A percentile compares a stretch with the other conserved stretches of the same genome.
These are phyloP conservation scores for Chironomus tepperi DNA, from an alignment of 1,140 invertebrate genomes.

Conservation along the genomic window DNA sequence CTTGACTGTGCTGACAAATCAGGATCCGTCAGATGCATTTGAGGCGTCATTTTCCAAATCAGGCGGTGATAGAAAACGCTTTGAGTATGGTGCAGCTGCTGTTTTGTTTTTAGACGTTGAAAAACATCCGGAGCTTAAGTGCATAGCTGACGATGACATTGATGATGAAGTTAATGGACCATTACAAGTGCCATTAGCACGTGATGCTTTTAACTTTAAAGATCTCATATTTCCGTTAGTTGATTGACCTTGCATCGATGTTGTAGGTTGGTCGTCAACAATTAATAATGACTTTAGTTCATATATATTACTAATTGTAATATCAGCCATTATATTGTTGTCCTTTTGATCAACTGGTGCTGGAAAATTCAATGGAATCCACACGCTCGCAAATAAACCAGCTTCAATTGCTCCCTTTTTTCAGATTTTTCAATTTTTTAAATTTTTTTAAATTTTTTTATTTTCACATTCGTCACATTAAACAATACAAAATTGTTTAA, in stretches of 20 bases:
- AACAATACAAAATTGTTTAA: conserved; percentile 27
- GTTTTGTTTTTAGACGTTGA: neutral
- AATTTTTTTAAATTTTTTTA: conserved; percentile 10
- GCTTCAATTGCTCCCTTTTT: conserved; percentile 61
- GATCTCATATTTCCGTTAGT: neutral
- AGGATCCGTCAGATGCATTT: neutral
- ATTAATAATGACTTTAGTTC: neutral
- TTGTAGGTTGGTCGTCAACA: neutral
- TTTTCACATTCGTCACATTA: conserved; percentile 2
- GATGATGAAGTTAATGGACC: conserved; percentile 1
- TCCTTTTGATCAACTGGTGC: conserved; percentile 31
- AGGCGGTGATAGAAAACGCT: neutral
- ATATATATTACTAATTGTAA: neutral
- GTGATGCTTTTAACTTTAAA: conserved; percentile 16
- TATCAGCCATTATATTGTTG: conserved; percentile 31
- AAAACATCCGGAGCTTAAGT: conserved; percentile 10
- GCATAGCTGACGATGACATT: neutral
- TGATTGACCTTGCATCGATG: neutral
- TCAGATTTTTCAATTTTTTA: neutral
- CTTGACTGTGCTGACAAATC: neutral
- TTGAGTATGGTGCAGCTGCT: neutral
- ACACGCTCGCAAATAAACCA: conserved; percentile 64
- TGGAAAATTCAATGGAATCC: conserved; percentile 51
- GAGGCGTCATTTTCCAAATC: neutral
- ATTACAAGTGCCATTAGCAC: neutral